Conservation (phyloP, 2,113 vertebrate species). For the Pseudopipra pipra region DNA sequence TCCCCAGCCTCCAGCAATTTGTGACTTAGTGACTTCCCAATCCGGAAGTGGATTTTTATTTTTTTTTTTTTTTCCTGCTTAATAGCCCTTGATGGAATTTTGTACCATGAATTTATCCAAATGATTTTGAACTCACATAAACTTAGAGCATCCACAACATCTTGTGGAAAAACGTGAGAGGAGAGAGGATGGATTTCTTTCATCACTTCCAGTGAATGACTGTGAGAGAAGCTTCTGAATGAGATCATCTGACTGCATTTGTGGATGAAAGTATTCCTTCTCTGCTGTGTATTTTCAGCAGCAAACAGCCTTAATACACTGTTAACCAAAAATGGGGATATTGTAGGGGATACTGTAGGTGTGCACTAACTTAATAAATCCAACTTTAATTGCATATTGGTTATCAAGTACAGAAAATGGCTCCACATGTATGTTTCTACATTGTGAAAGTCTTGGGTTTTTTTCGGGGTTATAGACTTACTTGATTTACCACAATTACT, state of each 20-base stretch:
- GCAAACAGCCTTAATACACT: conserved; percentile 60
- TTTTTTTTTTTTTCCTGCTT: not conserved
- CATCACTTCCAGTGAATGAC: conserved; percentile 19
- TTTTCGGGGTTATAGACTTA: not conserved
- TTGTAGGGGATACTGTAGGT: conserved; percentile 56
- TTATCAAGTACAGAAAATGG: conserved; percentile 34
- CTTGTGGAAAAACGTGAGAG: conserved; percentile 33
- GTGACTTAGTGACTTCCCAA: not conserved
- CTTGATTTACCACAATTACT: conserved; percentile 50
- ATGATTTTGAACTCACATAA: not conserved
- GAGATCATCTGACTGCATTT: conserved; percentile 29
- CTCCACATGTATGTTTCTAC: conserved; percentile 10
- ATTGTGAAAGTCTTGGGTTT: conserved; percentile 6
- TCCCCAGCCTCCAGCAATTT: not conserved
- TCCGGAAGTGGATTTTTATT: not conserved
- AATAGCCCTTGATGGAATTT: conserved; percentile 10
- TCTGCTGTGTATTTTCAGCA: conserved; percentile 57
- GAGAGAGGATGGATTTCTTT: conserved; percentile 21
- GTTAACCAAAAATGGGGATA: conserved; percentile 60
- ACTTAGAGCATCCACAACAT: not conserved
- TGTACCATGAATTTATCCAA: not conserved
- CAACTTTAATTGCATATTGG: conserved; percentile 44
- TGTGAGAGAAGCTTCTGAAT: not conserved
- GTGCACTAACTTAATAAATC: conserved; percentile 67
- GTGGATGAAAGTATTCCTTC: conserved; percentile 38